phyloP scores from a whole-genome alignment of 2,888 invertebrate species.

The Tachina fera region DNA sequence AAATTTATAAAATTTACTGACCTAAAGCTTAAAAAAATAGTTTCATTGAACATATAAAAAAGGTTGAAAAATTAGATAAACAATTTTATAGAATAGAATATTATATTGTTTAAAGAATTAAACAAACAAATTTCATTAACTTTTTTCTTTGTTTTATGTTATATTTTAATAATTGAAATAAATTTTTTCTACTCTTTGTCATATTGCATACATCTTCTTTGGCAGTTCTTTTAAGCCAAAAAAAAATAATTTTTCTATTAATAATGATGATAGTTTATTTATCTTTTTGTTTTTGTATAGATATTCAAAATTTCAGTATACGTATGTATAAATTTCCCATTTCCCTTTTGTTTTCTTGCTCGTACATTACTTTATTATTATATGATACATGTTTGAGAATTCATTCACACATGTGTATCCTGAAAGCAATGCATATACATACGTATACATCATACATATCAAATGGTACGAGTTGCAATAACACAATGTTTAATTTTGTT shows the following conservation, averaged over 20 bases:
- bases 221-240: constrained; percentile 2
- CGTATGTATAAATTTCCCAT: background rate
- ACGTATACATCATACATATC: constrained; percentile 59
- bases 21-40: too few relatives aligned
- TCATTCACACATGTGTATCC: constrained; percentile 61
- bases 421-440: constrained; percentile 42
- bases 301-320: constrained; percentile 4
- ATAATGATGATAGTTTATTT: constrained; percentile 44
- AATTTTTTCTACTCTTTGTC: background rate
- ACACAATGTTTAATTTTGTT: constrained; percentile 44
- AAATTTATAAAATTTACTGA: too few relatives aligned
- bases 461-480: constrained; percentile 55
- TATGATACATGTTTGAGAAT: constrained; percentile 12
- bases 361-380: constrained; percentile 16
- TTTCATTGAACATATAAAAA: too few relatives aligned
- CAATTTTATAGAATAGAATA: too few relatives aligned
- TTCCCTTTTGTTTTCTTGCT: background rate
- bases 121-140: too few relatives aligned
- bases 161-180: background rate
- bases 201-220: background rate
- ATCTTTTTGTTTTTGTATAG: background rate
- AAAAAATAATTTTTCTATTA: constrained; percentile 33
- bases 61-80: too few relatives aligned
- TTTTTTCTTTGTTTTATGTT: constrained; percentile 15
- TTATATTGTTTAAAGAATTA: too few relatives aligned